A percentile compares a stretch with the other conserved stretches of the same genome.
These are phyloP conservation scores for Cephus runcator DNA, from an alignment of 2,888 invertebrate genomes.

Conservation along the genomic window DNA sequence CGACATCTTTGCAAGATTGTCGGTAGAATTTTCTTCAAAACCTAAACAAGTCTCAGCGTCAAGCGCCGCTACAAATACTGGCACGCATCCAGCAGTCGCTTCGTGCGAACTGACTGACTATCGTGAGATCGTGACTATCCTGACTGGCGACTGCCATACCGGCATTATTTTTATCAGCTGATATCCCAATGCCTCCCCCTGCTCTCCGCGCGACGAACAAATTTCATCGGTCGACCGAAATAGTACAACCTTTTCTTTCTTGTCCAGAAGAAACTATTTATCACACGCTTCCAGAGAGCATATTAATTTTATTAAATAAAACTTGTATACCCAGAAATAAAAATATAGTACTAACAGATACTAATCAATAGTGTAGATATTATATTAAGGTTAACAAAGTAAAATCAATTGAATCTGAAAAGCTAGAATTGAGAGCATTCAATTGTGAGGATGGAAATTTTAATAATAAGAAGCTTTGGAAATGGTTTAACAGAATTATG, in stretches of 20 bases:
- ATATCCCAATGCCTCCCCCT: neutral
- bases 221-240: neutral
- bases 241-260: neutral
- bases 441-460: neutral
- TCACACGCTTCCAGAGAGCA: neutral
- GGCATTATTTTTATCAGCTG: neutral
- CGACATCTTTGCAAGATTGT: conserved; percentile 29
- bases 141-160: neutral
- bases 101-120: neutral
- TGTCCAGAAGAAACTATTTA: neutral
- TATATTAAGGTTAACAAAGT: neutral
- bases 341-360: too few species aligned
- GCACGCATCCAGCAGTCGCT: neutral
- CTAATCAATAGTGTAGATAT: neutral
- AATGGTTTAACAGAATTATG: conserved; percentile 48
- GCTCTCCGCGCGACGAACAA: neutral
- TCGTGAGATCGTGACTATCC: neutral
- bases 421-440: neutral
- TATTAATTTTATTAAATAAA: neutral
- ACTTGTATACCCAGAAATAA: neutral
- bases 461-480: neutral
- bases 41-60: neutral
- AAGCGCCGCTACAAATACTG: neutral
- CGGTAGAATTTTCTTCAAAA: neutral
- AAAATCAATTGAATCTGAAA: neutral